Base-by-base conservation (phyloP, 2,113 vertebrate species). In the Scomber colias region DNA sequence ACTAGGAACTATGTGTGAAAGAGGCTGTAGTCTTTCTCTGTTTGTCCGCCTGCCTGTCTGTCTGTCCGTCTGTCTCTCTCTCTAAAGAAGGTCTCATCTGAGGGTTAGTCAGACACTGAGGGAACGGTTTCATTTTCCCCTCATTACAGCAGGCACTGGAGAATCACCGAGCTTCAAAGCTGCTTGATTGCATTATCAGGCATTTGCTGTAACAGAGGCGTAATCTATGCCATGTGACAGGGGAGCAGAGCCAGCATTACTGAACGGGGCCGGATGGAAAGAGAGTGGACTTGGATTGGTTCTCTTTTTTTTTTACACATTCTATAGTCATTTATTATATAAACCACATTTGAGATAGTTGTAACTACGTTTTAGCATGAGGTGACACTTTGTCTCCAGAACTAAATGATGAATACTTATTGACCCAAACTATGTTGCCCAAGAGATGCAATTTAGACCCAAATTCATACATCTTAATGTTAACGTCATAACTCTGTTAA, bases 111-210 rank as follows among this genome's bases (percentile, higher is more conserved):
- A 82, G 82, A 90, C 75, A 82, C 87, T 72, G 80, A 88, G 87
- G 85, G 89, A 92, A 77, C 68, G 59, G 85, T 87, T 91, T 93
- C 85, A 89, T 93, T 93, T 91, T 68, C 70, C 81, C 79, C 86
- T 92, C 89, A 87, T 93, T 90, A 93, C 89, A 82, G 65, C 80
- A 89, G 87, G 76, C 87, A 77, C 88, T 87, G 77, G 85, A 93
- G 88, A 91, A 92, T 89, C 84, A 84, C 74, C 5, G 62, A 68
- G 90, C 89, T 89, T 91, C 89, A 91, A 92, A 93, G 86, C 87
- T 84, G 84, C 86, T 82, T 91, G 91, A 91, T 93, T 90, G 84
- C 89, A 86, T 93, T 92, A 92, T 91, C 87, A 83, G 86, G 77
- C 87, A 77, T 92, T 93, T 79, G 82, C 82, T 89, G 60, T 78